Percentiles rank a stretch among this genome's conserved stretches.
Evolutionary conservation across 35 echinoderm and acorn worm genomes (phyloP).

Genomic region (Diadema setosum): DNA sequence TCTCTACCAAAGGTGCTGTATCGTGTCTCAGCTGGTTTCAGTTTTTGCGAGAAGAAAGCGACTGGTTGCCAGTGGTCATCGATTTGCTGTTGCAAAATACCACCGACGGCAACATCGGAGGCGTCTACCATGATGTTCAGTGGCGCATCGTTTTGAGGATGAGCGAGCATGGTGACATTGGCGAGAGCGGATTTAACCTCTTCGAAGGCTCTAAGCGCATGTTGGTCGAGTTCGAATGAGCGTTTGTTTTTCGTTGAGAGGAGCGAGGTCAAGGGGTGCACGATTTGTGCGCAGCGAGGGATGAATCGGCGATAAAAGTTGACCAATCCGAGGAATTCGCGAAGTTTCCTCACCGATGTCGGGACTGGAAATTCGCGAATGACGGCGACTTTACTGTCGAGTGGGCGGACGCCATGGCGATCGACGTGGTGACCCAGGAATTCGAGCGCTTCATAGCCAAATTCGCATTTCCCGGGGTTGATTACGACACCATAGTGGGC

Average conservation of each 20-base stretch:
- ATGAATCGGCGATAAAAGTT: too few species aligned
- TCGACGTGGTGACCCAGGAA: constrained; percentile 20
- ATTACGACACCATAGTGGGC: not conserved
- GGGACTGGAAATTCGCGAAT: not conserved
- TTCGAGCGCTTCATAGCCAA: not conserved
- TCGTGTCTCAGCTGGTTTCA: too few species aligned
- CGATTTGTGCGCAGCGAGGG: not conserved
- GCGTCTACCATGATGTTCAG: not conserved
- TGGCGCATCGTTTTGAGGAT: not conserved
- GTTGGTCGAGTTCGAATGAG: not conserved
- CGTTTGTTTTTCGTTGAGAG: not conserved
- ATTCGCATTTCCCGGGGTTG: not conserved
- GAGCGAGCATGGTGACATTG: not conserved
- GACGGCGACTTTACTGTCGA: constrained; percentile 5
- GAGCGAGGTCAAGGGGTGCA: not conserved
- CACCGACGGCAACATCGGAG: constrained; percentile 3
- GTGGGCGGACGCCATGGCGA: not conserved
- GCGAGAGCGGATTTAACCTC: constrained; percentile 19
- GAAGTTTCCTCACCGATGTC: not conserved
- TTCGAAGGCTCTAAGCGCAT: not conserved
- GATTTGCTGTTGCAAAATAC: constrained; percentile 5
- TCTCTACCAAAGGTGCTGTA: constrained; percentile 54
- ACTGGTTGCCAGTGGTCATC: constrained; percentile 1
- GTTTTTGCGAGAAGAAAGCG: constrained; percentile 22
- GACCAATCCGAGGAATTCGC: constrained; percentile 26